phyloP scores from a whole-genome alignment of 2,888 invertebrate genomes.

The Mactromeris polynyma region DNA sequence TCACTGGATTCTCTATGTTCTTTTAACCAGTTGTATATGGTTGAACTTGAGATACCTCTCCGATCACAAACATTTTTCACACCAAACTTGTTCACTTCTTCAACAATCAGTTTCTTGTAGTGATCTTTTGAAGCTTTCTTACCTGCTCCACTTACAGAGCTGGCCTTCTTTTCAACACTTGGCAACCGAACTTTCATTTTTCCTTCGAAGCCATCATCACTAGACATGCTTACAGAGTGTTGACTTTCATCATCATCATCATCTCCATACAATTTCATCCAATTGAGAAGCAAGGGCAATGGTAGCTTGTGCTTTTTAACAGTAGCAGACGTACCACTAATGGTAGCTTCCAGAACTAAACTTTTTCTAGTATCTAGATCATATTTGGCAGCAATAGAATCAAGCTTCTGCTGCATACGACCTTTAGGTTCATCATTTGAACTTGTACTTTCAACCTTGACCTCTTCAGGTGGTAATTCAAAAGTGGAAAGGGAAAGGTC shows the following conservation, averaged over 20 bases:
- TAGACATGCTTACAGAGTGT: constrained; percentile 26
- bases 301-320: constrained; percentile 61
- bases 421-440: constrained; percentile 50
- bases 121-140: constrained; percentile 42
- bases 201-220: constrained; percentile 42
- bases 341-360: constrained; percentile 58
- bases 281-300: constrained; percentile 61
- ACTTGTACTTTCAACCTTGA: constrained; percentile 22
- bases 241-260: constrained; percentile 22
- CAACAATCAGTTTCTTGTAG: constrained; percentile 40
- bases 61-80: constrained; percentile 33
- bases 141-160: not conserved
- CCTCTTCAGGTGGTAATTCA: not conserved
- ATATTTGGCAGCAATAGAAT: constrained; percentile 51
- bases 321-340: constrained; percentile 45
- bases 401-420: constrained; percentile 65
- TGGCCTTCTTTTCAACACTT: constrained; percentile 42
- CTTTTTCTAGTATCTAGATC: constrained; percentile 37
- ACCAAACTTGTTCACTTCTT: constrained; percentile 48
- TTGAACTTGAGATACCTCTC: constrained; percentile 53
- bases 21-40: constrained; percentile 62
- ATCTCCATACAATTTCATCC: constrained; percentile 63
- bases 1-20: constrained; percentile 41
- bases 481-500: constrained; percentile 11
- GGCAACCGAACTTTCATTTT: constrained; percentile 61